Base-by-base conservation (phyloP, 1,140 invertebrate genomes). In the Sycophila sp. region DNA sequence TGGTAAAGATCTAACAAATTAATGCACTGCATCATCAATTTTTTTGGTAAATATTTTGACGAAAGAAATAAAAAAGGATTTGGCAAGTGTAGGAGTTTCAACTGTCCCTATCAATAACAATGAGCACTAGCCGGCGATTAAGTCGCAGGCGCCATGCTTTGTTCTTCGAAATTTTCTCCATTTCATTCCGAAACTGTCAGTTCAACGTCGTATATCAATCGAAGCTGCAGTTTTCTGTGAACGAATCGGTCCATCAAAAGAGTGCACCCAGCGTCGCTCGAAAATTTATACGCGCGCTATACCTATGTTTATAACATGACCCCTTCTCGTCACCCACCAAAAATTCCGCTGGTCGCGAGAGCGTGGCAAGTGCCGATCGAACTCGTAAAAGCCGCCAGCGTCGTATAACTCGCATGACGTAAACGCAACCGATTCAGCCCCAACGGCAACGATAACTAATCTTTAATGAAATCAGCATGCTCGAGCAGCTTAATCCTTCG, bases 401-500 rank as follows among this genome's bases (percentile, higher is more conserved):
- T 66, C 64, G n/a, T n/a, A 34, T 66, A 45, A 65, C 34, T 30
- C 45, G 8, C 30, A 19, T n/a, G n/a, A 15, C 15, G 17, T 40
- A 62, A 53, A 34, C 59, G n/a, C n/a, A n/a, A n/a, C 13, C 59
- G 59, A 62, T 62, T 51, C 36, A n/a, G 49, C 59, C 22, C 24
- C 0, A 69, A 69, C 49, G 42, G 34, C 26, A n/a, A 4, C 24
- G 59, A 63, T 69, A 69, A 63, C 59, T 63, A 63, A 69, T 69
- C 59, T 63, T 26, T 49, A 42, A 69, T 69, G 59, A 63, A 63
- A 69, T 69, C 58, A 45, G 17, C 55, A 55, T 63, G 55, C 32
- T 45, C 42, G 17, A 36, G 22, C 15, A 17, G 53, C 4, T 58
- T 38, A 36, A 22, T 17, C 45, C 42, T 60, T 56, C 42, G 36